Evolutionary conservation across 2,797 vertebrate species (phyloP), one percentile per base, ranked within the genome.

Genomic region (Threskiornis aethiopicus): DNA sequence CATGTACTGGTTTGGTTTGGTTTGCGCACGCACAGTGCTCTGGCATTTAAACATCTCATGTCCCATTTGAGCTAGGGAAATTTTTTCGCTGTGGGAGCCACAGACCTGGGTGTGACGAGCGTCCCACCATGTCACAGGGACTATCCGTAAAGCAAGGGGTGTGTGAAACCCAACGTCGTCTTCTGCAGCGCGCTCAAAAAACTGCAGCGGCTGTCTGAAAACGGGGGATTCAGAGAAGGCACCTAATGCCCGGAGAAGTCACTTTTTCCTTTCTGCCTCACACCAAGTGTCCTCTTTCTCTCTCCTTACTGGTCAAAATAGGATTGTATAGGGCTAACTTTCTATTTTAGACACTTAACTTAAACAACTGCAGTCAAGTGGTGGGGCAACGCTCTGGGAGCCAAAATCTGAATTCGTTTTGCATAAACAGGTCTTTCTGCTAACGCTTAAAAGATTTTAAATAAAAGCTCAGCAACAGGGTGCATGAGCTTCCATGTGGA

Each of bases 121-220:
- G 1, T 82, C 54, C 39, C 39, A 11, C 8, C 9, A 0, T 4
- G 54, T 57, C 49, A 35, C 44, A 7, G 49, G 26, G 69, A 42
- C 31, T 16, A 6, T 42, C 28, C 54, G 1, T 64, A 33, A 84
- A 80, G 57, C 3, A 1, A 61, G 41, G n/a, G 33, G 5, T 46
- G 17, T 46, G 58, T 61, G n/a, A 67, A 84, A 88, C 8, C 5
- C 16, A 7, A 0, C 0, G 2, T 13, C 35, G 61, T 52, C 17
- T 44, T 77, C 31, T 1, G 1, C 25, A 17, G 16, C 4, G 0
- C 3, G 3, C 64, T 70, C 11, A 12, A 42, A 65, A 28, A 65
- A 8, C 31, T 19, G n/a, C 20, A 16, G 25, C 0, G 0, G 33
- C 78, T 3, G 1, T 28, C 37, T 59, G 7, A 24, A 33, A 41